Evolutionary conservation across 2,113 vertebrate species (phyloP).

Genomic region (Mastomys natalensis): DNA sequence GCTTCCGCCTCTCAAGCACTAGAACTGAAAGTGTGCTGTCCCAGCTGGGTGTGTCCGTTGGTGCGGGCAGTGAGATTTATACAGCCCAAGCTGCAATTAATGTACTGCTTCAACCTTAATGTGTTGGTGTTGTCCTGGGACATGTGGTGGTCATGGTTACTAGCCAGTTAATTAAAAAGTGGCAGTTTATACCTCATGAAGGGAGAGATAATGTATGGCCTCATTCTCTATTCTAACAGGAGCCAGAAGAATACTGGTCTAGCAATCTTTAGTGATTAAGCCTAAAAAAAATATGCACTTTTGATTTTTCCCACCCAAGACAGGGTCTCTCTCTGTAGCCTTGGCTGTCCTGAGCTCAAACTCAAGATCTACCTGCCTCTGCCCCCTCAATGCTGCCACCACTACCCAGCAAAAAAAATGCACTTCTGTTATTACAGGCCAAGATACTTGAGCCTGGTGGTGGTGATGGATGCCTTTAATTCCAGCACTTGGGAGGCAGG

Average conservation of each 20-base stretch:
- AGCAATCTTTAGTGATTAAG: slow-evolving; percentile 4
- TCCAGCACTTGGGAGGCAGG: neutral
- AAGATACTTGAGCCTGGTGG: neutral
- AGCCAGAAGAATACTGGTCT: slow-evolving; percentile 32
- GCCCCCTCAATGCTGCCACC: neutral
- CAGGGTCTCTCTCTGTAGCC: neutral
- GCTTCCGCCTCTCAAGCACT: neutral
- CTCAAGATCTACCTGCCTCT: neutral
- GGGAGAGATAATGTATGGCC: neutral
- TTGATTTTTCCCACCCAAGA: too few relatives aligned
- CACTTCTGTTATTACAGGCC: slow-evolving; percentile 32
- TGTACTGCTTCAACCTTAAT: neutral
- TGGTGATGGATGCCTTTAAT: neutral
- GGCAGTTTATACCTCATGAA: slow-evolving; percentile 26
- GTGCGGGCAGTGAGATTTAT: neutral
- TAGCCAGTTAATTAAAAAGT: neutral
- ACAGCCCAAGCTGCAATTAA: neutral
- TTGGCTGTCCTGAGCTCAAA: neutral
- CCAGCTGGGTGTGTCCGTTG: neutral
- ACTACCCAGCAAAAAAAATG: neutral
- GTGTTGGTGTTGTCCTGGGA: neutral
- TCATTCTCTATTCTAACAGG: slow-evolving; percentile 21
- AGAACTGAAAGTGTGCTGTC: neutral
- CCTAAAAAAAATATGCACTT: slow-evolving; percentile 19
- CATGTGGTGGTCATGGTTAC: neutral